Conservation (phyloP, 2,113 vertebrate genomes). For the Tamias sibiricus region DNA sequence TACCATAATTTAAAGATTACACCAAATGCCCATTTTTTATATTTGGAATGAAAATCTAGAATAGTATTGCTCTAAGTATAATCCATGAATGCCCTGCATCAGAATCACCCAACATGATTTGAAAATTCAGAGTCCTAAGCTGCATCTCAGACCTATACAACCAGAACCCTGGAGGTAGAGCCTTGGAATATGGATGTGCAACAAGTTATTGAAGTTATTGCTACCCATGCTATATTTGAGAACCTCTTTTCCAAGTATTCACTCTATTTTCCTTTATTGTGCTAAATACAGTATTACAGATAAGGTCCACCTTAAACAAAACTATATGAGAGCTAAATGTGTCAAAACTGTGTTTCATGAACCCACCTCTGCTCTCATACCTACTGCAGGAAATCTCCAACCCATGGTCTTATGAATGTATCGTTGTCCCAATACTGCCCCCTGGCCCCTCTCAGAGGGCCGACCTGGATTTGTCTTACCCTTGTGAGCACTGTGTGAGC, state of each 20-base stretch:
- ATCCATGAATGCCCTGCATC: not conserved
- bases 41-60: not conserved
- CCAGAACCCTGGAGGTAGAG: not conserved
- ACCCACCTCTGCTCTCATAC: not conserved
- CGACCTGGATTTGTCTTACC: not conserved
- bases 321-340: not conserved
- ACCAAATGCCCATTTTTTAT: not conserved
- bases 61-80: not conserved
- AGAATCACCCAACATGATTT: not conserved
- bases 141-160: not conserved
- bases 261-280: not conserved
- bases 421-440: not conserved
- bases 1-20: not conserved
- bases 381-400: not conserved
- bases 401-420: too few species aligned
- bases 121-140: not conserved
- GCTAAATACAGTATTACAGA: not conserved
- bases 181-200: not conserved
- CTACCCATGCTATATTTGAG: not conserved
- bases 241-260: not conserved
- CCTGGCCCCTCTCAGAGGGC: not conserved
- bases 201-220: not conserved
- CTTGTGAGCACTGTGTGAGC: not conserved
- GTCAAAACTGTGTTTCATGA: not conserved
- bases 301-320: not conserved